phyloP scores from a whole-genome alignment of 2,113 vertebrate species.

The Chiloscyllium plagiosum region DNA sequence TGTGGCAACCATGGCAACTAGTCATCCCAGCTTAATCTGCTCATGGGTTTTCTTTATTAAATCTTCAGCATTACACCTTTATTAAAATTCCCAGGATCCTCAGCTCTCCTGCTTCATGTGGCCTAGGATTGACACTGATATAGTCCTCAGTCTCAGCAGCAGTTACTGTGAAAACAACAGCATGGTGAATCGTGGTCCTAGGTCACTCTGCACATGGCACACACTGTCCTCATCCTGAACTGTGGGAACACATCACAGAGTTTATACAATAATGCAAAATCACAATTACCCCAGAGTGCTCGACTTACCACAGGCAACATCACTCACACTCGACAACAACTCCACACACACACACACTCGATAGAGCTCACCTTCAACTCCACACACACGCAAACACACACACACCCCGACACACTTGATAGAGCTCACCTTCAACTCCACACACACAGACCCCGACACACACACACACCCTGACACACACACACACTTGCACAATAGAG shows the following conservation, averaged over 20 bases:
- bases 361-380: too few species aligned
- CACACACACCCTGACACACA: too few species aligned
- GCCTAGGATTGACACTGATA: neutral
- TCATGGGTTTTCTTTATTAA: constrained; percentile 86
- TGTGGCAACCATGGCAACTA: constrained; percentile 71
- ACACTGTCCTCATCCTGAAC: neutral
- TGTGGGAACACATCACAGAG: neutral
- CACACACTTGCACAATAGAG: too few species aligned
- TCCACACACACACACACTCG: neutral
- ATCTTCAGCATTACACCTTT: constrained; percentile 85
- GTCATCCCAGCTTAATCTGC: constrained; percentile 85
- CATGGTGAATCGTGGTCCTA: neutral
- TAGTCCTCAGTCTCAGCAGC: neutral
- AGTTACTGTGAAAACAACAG: neutral
- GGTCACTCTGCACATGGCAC: too few species aligned
- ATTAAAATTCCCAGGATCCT: constrained; percentile 90
- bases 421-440: too few species aligned
- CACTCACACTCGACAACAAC: neutral
- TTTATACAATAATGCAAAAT: too few species aligned
- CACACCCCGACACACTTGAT: neutral
- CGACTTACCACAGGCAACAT: too few species aligned
- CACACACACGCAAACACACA: too few species aligned
- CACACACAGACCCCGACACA: too few species aligned
- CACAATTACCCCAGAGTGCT: too few species aligned
- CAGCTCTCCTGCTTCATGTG: constrained; percentile 46